These are phyloP conservation scores for Lithophane ornitopus DNA, from an alignment of 2,888 invertebrate species.

Conservation along the genomic window DNA sequence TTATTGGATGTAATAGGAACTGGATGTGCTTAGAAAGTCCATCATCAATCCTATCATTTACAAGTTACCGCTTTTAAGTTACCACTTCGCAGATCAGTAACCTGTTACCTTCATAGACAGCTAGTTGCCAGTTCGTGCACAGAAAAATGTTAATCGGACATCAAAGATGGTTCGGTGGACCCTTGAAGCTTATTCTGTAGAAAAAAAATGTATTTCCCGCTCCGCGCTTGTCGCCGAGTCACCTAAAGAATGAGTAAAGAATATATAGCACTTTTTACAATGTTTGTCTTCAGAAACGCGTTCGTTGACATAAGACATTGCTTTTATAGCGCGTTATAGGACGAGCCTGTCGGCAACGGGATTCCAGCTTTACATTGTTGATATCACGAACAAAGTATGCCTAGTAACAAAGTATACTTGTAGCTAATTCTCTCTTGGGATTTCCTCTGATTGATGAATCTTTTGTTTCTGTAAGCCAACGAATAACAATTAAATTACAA, in stretches of 20 bases:
- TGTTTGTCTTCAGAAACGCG: constrained; percentile 63
- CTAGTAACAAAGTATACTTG: background rate
- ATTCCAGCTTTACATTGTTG: constrained; percentile 53
- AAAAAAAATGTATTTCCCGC: constrained; percentile 13
- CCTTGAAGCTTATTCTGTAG: background rate
- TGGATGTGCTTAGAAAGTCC: background rate
- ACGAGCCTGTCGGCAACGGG: constrained; percentile 56
- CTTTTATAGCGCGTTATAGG: constrained; percentile 68
- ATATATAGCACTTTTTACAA: constrained; percentile 67
- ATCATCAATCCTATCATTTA: background rate
- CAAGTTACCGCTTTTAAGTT: background rate
- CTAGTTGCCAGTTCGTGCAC: background rate
- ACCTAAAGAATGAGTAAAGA: constrained; percentile 36
- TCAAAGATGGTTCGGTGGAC: background rate
- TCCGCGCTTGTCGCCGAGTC: constrained; percentile 32
- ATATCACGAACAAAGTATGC: constrained; percentile 32
- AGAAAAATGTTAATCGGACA: background rate
- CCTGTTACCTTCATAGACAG: background rate
- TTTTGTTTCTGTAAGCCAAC: background rate
- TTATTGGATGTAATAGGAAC: too few relatives aligned
- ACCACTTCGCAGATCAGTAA: background rate
- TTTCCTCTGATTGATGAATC: constrained; percentile 23
- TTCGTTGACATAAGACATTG: constrained; percentile 75
- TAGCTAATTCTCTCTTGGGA: constrained; percentile 7
- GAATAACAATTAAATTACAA: constrained; percentile 16